Percentiles rank a stretch among this genome's conserved stretches.
phyloP scores from a whole-genome alignment of 2,113 vertebrate species.

The Saccopteryx bilineata region DNA sequence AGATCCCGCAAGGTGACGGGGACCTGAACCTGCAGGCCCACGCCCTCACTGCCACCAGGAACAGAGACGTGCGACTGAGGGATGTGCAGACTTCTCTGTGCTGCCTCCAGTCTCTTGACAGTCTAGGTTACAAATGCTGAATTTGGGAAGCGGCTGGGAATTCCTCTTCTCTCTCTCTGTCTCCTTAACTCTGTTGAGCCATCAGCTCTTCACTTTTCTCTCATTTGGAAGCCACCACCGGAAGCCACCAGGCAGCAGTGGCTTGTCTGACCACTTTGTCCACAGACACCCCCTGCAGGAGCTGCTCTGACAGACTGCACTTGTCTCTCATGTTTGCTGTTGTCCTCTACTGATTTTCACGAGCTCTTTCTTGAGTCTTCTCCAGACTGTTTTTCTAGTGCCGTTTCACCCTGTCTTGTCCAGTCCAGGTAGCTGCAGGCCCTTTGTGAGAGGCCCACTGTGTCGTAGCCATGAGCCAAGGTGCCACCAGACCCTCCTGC shows the following conservation, averaged over 20 bases:
- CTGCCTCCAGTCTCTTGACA: neutral
- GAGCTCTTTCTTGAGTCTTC: neutral
- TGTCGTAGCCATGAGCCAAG: fast-evolving
- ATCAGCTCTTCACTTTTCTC: neutral
- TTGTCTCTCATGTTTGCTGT: neutral
- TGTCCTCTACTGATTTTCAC: neutral
- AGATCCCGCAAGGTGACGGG: neutral
- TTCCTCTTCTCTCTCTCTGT: neutral
- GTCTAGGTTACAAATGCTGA: neutral
- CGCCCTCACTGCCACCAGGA: neutral
- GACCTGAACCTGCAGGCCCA: neutral
- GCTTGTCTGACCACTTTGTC: neutral
- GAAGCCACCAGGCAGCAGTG: neutral
- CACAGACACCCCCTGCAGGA: neutral
- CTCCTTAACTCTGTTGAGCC: neutral
- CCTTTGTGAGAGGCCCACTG: neutral
- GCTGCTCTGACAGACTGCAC: fast-evolving
- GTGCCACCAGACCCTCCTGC: neutral
- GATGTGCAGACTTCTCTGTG: neutral
- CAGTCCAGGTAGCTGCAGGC: neutral
- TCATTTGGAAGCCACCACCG: neutral
- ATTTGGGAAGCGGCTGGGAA: neutral
- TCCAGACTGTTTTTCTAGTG: neutral
- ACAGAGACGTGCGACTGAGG: too few species aligned
- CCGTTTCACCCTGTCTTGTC: neutral